phyloP scores from a whole-genome alignment of 2,797 vertebrate species.

The Hydrolagus colliei region DNA sequence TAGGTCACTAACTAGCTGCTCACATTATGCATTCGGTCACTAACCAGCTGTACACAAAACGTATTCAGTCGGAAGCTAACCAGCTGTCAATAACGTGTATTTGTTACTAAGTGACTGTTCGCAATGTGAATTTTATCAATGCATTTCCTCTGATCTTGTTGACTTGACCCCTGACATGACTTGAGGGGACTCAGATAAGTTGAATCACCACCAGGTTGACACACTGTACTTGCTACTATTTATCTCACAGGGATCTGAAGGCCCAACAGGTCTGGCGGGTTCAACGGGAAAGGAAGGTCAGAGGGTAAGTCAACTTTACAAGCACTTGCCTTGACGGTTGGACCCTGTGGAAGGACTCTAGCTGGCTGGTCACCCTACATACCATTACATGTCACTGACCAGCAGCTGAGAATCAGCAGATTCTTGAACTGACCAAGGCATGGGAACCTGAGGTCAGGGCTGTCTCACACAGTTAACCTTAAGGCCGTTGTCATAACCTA shows the following conservation, averaged over 20 bases:
- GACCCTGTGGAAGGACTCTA: not conserved
- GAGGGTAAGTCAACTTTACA: conserved; percentile 78
- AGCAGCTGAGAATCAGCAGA: not conserved
- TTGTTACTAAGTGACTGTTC: no score
- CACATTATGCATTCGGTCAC: not conserved
- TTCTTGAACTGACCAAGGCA: not conserved
- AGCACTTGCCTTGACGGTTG: conserved; percentile 40
- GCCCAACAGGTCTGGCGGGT: conserved; percentile 67
- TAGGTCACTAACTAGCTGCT: not conserved
- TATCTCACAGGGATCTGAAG: conserved; percentile 62
- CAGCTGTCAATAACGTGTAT: no score
- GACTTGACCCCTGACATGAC: conserved; percentile 32
- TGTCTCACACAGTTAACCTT: not conserved
- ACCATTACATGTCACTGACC: not conserved
- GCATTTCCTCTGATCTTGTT: conserved; percentile 39
- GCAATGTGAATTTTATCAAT: conserved; percentile 34
- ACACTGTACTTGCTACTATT: conserved; percentile 38
- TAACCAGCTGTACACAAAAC: no score
- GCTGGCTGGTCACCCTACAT: not conserved
- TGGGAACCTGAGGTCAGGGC: not conserved
- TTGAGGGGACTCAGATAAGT: conserved; percentile 30
- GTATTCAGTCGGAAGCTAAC: no score
- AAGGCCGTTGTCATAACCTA: no score
- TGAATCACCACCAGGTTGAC: conserved; percentile 36
- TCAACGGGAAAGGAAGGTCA: conserved; percentile 84